Base-by-base conservation (phyloP, 2,113 vertebrate genomes). In the Nannobrachium achirus region DNA sequence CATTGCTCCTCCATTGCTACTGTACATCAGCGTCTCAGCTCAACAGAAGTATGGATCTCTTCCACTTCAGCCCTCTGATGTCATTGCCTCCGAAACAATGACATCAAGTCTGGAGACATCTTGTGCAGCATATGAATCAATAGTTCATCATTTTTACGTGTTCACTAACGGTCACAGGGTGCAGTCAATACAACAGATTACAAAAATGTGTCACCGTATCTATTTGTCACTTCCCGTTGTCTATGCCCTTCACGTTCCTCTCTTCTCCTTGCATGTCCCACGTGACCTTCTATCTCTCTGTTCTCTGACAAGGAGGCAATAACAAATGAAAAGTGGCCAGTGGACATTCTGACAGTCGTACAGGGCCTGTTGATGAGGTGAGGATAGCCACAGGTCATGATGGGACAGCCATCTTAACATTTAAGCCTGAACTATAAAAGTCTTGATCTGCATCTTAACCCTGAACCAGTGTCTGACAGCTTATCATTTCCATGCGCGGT, bases 51-150 rank as follows among this genome's bases (percentile, higher is more conserved):
- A 5, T 33, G 25, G 25, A 33, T 5, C 25, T 33, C 25, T 33
- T 33, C 25, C 25, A 33, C 25, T 33, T 33, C 25, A 33, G 25
- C 25, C 1, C 25, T 33, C 25, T 33, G 25, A 33, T 33, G 25
- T 33, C 25, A 33, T 5, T 33, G 25, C 63, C 14, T 81, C 63
- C 49, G 76, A 72, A 83, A 76, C 40, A 63, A 44, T 56, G 64
- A 44, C 65, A 45, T 71, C 64, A 77, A 44, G 65, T 66, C 74
- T 66, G 69, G 48, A 78, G 56, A 78, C 68, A 44, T 55, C 10
- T 39, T 49, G 11, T 10, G 50, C 44, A 42, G 66, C 44, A 15
- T 64, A 63, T 15, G 60, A 49, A 74, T 79, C 73, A 80, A 75
- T 68, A 61, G 42, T 62, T 77, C n/a, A 58, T 39, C 45, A 63